Percentiles rank a stretch among this genome's conserved stretches.
These are phyloP conservation scores for Neoitamus cyanurus DNA, from an alignment of 2,888 invertebrate genomes.

Conservation along the genomic window DNA sequence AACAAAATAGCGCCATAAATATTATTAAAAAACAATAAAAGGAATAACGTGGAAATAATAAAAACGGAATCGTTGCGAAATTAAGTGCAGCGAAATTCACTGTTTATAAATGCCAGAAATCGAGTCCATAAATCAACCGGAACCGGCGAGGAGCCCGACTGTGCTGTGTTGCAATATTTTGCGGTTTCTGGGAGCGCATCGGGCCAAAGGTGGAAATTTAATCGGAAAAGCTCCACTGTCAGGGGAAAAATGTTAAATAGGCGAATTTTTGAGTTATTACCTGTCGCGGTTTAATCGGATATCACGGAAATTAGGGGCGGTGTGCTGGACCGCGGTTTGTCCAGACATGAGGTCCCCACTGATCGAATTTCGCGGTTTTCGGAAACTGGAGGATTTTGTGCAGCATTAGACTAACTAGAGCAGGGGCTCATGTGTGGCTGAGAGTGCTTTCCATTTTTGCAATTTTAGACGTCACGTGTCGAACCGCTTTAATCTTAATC, in stretches of 20 bases:
- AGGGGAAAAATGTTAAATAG: slow-evolving; percentile 35
- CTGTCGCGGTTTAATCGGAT: slow-evolving; percentile 17
- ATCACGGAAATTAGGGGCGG: slow-evolving; percentile 14
- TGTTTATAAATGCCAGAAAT: slow-evolving; percentile 43
- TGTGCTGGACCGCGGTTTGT: neutral
- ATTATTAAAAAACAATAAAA: slow-evolving; percentile 45
- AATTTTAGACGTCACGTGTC: neutral
- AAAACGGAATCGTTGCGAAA: slow-evolving; percentile 36
- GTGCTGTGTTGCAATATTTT: neutral
- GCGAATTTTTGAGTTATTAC: slow-evolving; percentile 44
- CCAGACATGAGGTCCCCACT: neutral
- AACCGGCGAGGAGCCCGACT: slow-evolving; percentile 6
- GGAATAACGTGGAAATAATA: slow-evolving; percentile 7
- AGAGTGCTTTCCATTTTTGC: neutral
- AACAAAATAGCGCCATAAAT: slow-evolving; percentile 40
- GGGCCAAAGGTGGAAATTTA: slow-evolving; percentile 26
- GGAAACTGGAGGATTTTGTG: neutral
- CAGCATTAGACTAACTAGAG: neutral
- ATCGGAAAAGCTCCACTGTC: slow-evolving; percentile 20
- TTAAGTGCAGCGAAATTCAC: slow-evolving; percentile 40
- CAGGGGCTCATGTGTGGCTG: neutral
- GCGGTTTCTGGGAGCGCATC: neutral
- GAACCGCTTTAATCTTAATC: neutral
- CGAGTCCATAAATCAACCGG: slow-evolving; percentile 39
- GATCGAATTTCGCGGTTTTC: neutral